phyloP scores from a whole-genome alignment of 2,888 invertebrate species.

The Rosalia funebris region DNA sequence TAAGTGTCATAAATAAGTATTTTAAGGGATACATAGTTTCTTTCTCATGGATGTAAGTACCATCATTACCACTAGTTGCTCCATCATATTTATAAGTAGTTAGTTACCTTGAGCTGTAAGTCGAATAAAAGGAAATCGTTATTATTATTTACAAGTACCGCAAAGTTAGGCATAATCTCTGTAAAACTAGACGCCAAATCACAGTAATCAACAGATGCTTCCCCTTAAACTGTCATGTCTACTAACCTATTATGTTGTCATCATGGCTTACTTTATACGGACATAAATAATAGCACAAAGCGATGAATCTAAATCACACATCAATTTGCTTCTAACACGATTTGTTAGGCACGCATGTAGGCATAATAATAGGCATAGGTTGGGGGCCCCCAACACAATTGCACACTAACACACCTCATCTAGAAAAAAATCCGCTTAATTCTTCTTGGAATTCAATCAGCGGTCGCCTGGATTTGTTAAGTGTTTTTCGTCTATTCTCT shows the following conservation, averaged over 20 bases:
- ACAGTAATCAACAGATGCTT: background rate
- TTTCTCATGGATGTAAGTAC: no score
- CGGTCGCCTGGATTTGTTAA: no score
- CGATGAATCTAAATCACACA: slow-evolving; percentile 4
- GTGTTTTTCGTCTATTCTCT: background rate
- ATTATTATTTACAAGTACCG: no score
- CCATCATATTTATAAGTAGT: no score
- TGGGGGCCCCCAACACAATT: slow-evolving; percentile 14
- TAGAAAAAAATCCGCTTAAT: background rate
- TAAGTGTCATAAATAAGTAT: no score
- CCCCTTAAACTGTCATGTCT: background rate
- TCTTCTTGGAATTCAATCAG: background rate
- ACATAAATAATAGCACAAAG: slow-evolving; percentile 11
- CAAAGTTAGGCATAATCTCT: background rate
- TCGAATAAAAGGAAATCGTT: background rate
- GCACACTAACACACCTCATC: background rate
- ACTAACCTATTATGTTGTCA: background rate
- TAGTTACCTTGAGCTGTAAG: background rate
- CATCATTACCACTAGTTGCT: no score
- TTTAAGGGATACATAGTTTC: no score
- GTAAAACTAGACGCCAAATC: background rate
- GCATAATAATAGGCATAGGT: slow-evolving; percentile 17
- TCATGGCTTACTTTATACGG: background rate
- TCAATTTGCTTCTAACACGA: slow-evolving; percentile 18
- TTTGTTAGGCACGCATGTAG: slow-evolving; percentile 15